These are phyloP conservation scores for Hydrocynus forskahlii DNA, from an alignment of 2,797 vertebrate species.

Conservation along the genomic window DNA sequence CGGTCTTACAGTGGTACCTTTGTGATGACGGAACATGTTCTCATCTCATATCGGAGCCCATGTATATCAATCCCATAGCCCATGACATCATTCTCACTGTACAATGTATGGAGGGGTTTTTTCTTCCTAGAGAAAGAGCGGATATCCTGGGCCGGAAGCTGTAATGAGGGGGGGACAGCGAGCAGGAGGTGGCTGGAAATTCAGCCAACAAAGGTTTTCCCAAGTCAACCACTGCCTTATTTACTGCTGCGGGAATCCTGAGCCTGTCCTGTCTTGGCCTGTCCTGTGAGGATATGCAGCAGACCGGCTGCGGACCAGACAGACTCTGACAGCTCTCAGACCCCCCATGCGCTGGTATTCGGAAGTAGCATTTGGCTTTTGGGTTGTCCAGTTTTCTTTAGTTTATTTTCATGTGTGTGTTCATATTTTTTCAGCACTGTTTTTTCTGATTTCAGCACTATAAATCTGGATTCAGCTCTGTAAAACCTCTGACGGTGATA, in stretches of 20 bases:
- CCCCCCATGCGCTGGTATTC: neutral
- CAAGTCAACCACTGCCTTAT: constrained; percentile 2
- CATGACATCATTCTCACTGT: constrained; percentile 51
- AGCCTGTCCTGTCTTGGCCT: neutral
- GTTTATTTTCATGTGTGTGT: no score
- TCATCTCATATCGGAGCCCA: constrained; percentile 39
- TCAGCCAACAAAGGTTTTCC: constrained; percentile 28
- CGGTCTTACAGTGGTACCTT: constrained; percentile 6
- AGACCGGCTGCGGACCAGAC: constrained; percentile 55
- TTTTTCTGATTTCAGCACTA: no score
- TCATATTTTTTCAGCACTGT: no score
- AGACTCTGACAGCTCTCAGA: constrained; percentile 10
- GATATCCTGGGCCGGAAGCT: constrained; percentile 64
- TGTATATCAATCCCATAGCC: constrained; percentile 39
- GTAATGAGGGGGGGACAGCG: constrained; percentile 29
- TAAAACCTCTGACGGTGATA: no score
- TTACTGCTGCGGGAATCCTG: constrained; percentile 20
- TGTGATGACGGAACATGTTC: constrained; percentile 24
- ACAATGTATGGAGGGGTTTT: constrained; percentile 46
- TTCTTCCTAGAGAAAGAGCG: constrained; percentile 63
- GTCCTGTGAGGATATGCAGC: constrained; percentile 41
- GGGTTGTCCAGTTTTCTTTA: no score
- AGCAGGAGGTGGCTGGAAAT: constrained; percentile 36
- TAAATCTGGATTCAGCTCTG: no score
- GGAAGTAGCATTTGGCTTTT: neutral